Evolutionary conservation across 2,113 vertebrate genomes (phyloP).

Genomic region (Callorhinus ursinus): DNA sequence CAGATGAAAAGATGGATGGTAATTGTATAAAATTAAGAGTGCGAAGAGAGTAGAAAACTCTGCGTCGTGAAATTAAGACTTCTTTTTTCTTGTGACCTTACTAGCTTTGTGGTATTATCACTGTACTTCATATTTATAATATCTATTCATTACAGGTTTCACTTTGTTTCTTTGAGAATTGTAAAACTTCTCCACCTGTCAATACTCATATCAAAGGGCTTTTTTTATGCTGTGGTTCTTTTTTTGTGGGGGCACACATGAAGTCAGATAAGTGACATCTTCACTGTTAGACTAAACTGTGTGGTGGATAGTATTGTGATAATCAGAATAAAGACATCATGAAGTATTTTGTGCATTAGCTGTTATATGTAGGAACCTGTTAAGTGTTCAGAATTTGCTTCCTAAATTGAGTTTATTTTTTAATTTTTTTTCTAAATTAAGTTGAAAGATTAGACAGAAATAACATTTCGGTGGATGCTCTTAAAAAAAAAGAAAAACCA

Average conservation of each 20-base stretch:
- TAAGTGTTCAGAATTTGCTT: background rate
- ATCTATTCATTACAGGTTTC: slow-evolving; percentile 47
- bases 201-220: background rate
- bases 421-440: background rate
- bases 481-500: background rate
- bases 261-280: background rate
- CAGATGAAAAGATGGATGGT: background rate
- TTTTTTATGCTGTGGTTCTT: background rate
- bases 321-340: slow-evolving; percentile 41
- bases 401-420: background rate
- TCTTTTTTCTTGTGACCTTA: background rate
- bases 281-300: background rate
- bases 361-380: background rate
- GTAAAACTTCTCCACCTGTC: background rate
- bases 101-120: background rate
- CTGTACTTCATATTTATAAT: slow-evolving; percentile 5
- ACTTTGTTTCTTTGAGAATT: background rate
- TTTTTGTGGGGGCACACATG: background rate
- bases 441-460: slow-evolving; percentile 7
- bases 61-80: background rate
- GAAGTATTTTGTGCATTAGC: background rate
- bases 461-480: background rate
- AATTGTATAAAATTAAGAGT: slow-evolving; percentile 6
- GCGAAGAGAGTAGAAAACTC: background rate
- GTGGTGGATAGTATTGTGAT: background rate